Conservation (phyloP, 1,140 invertebrate species). For the Drosophila mayri region DNA sequence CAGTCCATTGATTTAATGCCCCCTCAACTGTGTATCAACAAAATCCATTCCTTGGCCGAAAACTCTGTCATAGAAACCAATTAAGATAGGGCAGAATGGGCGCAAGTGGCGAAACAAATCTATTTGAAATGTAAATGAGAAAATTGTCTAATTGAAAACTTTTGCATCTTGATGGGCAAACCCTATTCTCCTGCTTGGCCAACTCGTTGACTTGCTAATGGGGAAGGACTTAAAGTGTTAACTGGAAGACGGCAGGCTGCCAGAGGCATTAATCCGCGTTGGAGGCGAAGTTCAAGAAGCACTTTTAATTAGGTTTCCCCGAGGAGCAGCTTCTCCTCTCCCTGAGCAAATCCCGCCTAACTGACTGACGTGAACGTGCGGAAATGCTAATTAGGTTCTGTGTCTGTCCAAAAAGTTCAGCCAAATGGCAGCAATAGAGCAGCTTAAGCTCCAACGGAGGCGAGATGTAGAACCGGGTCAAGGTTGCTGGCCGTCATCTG, state of each 20-base stretch:
- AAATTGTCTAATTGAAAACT: conserved; percentile 77
- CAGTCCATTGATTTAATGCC: conserved; percentile 6
- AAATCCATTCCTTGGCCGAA: conserved; percentile 19
- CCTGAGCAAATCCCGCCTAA: conserved; percentile 33
- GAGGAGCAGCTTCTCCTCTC: conserved; percentile 24
- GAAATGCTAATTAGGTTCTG: conserved; percentile 73
- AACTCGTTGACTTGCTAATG: conserved; percentile 21
- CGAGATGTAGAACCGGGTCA: conserved; percentile 68
- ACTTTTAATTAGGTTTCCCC: conserved; percentile 70
- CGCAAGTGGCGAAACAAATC: conserved; percentile 62
- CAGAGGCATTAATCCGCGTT: conserved; percentile 53
- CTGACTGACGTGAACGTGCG: conserved; percentile 56
- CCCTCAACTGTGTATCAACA: neutral
- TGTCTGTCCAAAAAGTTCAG: conserved; percentile 39
- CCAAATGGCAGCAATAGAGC: conserved; percentile 29
- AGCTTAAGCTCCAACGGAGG: conserved; percentile 39
- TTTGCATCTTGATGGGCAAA: conserved; percentile 46
- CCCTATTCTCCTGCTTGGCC: neutral
- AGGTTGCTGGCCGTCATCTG: conserved; percentile 45
- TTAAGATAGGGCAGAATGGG: conserved; percentile 54
- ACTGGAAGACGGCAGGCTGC: conserved; percentile 48
- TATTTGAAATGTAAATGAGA: conserved; percentile 81
- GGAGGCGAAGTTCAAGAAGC: conserved; percentile 54
- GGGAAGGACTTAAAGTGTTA: conserved; percentile 70
- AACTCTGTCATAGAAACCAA: conserved; percentile 54